phyloP scores from a whole-genome alignment of 2,113 vertebrate species.

The Sylvia atricapilla region DNA sequence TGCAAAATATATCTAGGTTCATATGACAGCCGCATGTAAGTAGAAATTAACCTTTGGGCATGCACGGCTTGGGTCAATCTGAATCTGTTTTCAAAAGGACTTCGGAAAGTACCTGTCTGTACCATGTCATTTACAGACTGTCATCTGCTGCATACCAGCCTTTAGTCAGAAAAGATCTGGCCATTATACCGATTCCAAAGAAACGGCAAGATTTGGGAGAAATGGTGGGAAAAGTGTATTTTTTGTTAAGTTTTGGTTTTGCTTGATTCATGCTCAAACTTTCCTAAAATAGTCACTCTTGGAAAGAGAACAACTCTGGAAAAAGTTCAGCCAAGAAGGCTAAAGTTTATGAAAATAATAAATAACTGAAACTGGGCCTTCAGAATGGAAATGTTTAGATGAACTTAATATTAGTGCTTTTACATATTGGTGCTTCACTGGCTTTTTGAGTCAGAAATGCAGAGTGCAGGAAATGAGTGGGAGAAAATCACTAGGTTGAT shows the following conservation, averaged over 20 bases:
- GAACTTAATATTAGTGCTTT: slow-evolving; percentile 1
- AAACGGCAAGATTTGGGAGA: background rate
- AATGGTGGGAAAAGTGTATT: slow-evolving; percentile 18
- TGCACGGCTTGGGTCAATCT: background rate
- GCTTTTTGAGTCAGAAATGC: background rate
- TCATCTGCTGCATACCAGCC: background rate
- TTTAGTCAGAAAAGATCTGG: background rate
- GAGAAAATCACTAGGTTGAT: background rate
- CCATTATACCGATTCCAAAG: background rate
- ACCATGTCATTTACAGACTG: background rate
- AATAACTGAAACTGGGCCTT: slow-evolving; percentile 39
- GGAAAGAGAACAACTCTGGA: slow-evolving; percentile 24
- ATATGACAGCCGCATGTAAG: background rate
- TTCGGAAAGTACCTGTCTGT: background rate
- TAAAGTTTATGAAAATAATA: slow-evolving; percentile 60
- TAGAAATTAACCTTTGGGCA: background rate
- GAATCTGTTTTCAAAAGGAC: background rate
- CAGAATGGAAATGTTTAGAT: slow-evolving; percentile 56
- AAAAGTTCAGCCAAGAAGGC: slow-evolving; percentile 52
- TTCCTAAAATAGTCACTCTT: slow-evolving; percentile 45
- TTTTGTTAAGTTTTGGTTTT: slow-evolving; percentile 1
- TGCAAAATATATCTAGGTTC: background rate
- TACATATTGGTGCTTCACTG: background rate
- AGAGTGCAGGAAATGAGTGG: background rate
- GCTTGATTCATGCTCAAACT: slow-evolving; percentile 20